Conservation (phyloP, 2,797 vertebrate species). For the Halcyon leucocephala region DNA sequence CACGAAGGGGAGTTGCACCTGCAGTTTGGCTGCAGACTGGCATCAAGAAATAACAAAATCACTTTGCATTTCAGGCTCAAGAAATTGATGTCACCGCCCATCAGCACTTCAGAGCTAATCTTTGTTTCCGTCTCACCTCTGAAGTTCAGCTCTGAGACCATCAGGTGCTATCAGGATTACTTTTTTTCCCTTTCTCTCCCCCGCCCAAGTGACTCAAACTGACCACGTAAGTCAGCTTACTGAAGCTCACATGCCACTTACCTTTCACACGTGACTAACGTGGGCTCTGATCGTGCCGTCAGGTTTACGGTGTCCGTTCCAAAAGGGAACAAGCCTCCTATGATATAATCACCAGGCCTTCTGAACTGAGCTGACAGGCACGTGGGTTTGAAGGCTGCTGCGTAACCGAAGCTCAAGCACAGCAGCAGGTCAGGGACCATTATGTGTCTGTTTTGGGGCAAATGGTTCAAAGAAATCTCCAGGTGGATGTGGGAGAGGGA, state of each 20-base stretch:
- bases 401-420: background rate
- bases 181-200: background rate
- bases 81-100: rapidly evolving
- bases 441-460: rapidly evolving
- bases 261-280: conserved; percentile 34
- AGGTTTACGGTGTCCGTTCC: background rate
- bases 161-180: background rate
- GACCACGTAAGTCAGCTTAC: rapidly evolving
- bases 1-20: background rate
- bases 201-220: background rate
- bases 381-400: background rate
- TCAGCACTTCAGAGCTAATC: background rate
- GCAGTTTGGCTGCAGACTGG: background rate
- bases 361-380: conserved; percentile 71
- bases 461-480: background rate
- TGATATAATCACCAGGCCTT: conserved; percentile 62
- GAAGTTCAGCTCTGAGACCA: background rate
- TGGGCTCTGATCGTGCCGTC: background rate
- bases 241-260: background rate
- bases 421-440: background rate
- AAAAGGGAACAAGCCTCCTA: conserved; percentile 80
- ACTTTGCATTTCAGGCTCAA: background rate
- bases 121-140: background rate
- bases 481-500: rapidly evolving
- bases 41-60: background rate